phyloP scores from a whole-genome alignment of 2,113 vertebrate genomes.

The Oryzias woworae region DNA sequence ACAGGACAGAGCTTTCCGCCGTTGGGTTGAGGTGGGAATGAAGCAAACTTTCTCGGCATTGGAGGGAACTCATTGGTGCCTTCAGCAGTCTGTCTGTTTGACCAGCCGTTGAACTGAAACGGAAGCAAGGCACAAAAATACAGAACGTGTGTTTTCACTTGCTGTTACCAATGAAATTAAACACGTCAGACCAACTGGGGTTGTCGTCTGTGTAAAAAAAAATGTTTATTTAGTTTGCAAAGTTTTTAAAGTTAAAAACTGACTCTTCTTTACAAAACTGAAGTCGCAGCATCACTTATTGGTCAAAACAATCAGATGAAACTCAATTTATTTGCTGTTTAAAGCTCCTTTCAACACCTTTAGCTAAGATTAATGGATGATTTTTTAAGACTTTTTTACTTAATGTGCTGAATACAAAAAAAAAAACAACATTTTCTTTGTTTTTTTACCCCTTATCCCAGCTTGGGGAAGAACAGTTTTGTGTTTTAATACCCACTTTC shows the following conservation, averaged over 20 bases:
- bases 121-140: constrained; percentile 31
- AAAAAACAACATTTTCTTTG: not conserved
- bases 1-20: constrained; percentile 60
- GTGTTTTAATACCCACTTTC: not conserved
- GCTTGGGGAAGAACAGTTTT: not conserved
- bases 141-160: constrained; percentile 16
- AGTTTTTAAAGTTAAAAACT: constrained; percentile 19
- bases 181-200: constrained; percentile 23
- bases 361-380: no score
- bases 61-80: constrained; percentile 37
- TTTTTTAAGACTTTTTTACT: no score
- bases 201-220: not conserved
- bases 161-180: constrained; percentile 43
- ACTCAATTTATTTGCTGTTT: no score
- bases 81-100: constrained; percentile 34
- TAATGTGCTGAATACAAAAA: no score
- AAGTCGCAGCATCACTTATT: no score
- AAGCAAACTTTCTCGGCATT: constrained; percentile 18
- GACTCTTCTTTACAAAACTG: not conserved
- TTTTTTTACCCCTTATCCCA: not conserved
- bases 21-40: constrained; percentile 6
- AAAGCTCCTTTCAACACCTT: no score
- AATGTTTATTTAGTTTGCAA: not conserved
- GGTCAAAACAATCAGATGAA: no score
- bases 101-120: constrained; percentile 6